Evolutionary conservation across 2,888 invertebrate species (phyloP), one percentile per base, ranked within the genome.

Genomic region (Eupsilia transversa): DNA sequence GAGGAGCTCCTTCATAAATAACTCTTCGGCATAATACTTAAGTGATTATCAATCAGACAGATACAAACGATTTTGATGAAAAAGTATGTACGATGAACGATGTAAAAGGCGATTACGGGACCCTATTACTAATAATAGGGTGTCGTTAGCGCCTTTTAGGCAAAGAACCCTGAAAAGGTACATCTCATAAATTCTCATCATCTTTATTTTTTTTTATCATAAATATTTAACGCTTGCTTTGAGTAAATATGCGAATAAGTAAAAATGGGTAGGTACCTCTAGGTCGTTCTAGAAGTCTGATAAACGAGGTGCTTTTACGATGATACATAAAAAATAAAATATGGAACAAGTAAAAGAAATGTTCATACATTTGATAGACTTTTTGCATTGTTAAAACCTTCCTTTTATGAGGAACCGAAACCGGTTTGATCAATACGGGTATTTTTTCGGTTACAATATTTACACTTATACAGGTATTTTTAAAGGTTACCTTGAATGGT

Each of bases 191-290:
- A 79, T 80, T 74, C 67, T 67, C 67, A 79, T 80, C 78, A 79
- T 79, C 75, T 74, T 80, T 79, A 79, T 80, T 74, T 80, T 80
- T 80, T 74, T 80, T 80, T 78, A 80, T 80, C 78, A 79, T 79
- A 79, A 79, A 80, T 79, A 79, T 80, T 79, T 63, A 74, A 74
- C n/a, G 75, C 61, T 74, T 63, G 33, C 80, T 80, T 78, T 74
- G 80, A 74, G 74, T 74, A 80, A 74, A 57, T 72, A 79, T 79
- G 35, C 43, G 65, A 60, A 73, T 72, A 79, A 60, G 64, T 64
- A 63, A 65, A 79, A 65, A 65, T 79, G 9, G 49, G 6, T 38
- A 64, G 64, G 59, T 38, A n/a, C 27, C 59, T 46, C 30, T 46
- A 38, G 79, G 65, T 73, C 73, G 33, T 72, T 65, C 30, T 46